Base-by-base conservation (phyloP, 2,797 vertebrate species). In the Sparidentex hasta region DNA sequence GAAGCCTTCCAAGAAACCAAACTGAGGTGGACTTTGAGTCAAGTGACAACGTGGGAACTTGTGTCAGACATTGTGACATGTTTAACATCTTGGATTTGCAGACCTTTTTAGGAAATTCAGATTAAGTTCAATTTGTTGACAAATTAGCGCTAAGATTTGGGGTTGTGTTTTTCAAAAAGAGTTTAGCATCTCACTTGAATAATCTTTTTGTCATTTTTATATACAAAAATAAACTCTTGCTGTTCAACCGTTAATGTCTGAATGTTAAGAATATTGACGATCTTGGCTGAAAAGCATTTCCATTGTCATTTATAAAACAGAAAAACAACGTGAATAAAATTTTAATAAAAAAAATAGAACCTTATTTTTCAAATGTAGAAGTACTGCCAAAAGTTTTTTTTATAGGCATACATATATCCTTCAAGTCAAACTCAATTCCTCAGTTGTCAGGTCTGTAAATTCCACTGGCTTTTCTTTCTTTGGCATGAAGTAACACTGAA, bases 21-120 rank as follows among this genome's bases (percentile, higher is more conserved):
- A 61, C 25, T 54, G 20, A 62, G 47, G 50, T 47, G 62, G 27
- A 62, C 33, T 66, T 7, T 1, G 25, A 0, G 68, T 21, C 9
- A 1, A 58, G 68, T 74, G 74, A 81, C 65, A 82, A 50, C 65
- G 33, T 33, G 55, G 21, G 50, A 83, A 57, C 55, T 50, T 17
- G 50, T 63, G 65, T 61, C 46, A 64, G 1, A 62, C 68, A 50
- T 51, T 23, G 23, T 59, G 59, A 69, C 38, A 61, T 23, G 41
- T 23, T 54, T 33, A 46, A 66, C 11, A 57, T 47, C 11, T 51
- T 33, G 41, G 69, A 57, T 71, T 62, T 69, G 12, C 18, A 7
- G 43, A 59, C 29, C 0, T 57, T 1, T 14, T 27, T 38, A 38
- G 38, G 38, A 38, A 11, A 11, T 38, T 38, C 38, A 38, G 38